Percentiles rank a stretch among this genome's conserved stretches.
phyloP scores from a whole-genome alignment of 2,797 vertebrate species.

The Vireo griseus region DNA sequence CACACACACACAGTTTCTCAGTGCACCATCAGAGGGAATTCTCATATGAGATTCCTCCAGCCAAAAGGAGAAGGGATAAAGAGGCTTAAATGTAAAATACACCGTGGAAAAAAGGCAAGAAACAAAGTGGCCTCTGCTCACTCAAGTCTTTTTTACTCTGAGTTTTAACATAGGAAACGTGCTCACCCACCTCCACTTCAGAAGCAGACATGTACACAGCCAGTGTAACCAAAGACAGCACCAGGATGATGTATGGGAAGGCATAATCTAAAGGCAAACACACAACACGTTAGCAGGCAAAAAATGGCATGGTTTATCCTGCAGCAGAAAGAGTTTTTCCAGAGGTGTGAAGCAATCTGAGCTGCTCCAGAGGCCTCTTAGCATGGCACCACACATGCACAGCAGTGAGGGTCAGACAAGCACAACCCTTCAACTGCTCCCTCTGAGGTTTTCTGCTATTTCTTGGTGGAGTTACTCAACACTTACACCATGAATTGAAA shows the following conservation, averaged over 20 bases:
- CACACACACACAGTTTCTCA: not conserved
- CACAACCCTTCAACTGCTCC: not conserved
- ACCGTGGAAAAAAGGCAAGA: not conserved
- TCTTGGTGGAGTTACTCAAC: not conserved
- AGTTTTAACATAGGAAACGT: not conserved
- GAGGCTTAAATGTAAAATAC: not conserved
- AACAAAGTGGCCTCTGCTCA: not conserved
- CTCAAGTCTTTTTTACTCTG: not conserved
- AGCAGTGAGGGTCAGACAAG: not conserved
- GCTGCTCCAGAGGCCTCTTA: not conserved
- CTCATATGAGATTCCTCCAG: not conserved
- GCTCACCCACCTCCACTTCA: conserved; percentile 89
- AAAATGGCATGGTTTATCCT: fast-evolving
- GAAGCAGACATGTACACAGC: conserved; percentile 98
- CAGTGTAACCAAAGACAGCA: conserved; percentile 91
- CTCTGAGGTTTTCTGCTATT: not conserved
- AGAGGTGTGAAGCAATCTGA: not conserved
- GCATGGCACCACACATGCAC: fast-evolving
- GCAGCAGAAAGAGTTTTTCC: not conserved
- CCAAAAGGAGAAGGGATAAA: not conserved
- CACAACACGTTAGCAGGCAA: not conserved
- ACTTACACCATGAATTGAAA: not conserved
- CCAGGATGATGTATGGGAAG: conserved; percentile 95
- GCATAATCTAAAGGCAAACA: conserved; percentile 88
- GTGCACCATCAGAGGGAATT: not conserved